Percentiles rank a stretch among this genome's conserved stretches.
Conservation (phyloP, 2,797 vertebrate species). For the Myripristis jacobus region DNA sequence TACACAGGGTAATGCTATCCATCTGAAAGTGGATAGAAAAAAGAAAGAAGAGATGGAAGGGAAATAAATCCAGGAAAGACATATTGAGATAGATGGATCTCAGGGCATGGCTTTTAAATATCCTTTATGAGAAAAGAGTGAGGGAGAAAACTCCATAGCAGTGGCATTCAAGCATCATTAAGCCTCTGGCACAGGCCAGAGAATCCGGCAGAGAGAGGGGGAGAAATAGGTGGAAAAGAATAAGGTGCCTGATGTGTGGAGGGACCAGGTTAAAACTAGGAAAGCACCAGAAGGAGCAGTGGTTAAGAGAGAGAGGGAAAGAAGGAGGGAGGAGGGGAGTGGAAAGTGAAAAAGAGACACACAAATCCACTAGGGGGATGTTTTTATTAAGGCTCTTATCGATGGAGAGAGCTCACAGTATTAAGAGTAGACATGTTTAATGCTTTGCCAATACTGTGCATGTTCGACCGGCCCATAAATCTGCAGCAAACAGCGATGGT, state of each 20-base stretch:
- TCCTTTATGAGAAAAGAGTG: constrained; percentile 79
- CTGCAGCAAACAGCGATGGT: constrained; percentile 74
- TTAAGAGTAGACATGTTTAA: constrained; percentile 88
- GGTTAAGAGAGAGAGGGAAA: constrained; percentile 54
- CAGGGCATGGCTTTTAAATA: constrained; percentile 82
- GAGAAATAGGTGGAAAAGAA: constrained; percentile 51
- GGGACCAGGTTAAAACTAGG: constrained; percentile 40
- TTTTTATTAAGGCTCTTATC: constrained; percentile 89
- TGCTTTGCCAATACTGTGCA: constrained; percentile 86
- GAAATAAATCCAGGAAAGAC: constrained; percentile 69
- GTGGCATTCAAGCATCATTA: constrained; percentile 88
- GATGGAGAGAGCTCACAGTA: constrained; percentile 83
- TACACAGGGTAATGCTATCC: constrained; percentile 50
- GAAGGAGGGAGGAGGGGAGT: constrained; percentile 44
- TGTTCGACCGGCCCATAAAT: constrained; percentile 83
- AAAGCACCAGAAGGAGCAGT: constrained; percentile 56
- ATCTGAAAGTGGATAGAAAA: constrained; percentile 43
- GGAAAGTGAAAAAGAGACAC: constrained; percentile 73
- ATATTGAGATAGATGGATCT: constrained; percentile 77
- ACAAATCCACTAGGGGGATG: constrained; percentile 82
- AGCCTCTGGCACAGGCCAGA: constrained; percentile 79
- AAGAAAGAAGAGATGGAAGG: constrained; percentile 50
- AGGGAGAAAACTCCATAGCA: constrained; percentile 77
- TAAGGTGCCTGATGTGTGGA: constrained; percentile 45
- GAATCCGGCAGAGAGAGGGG: constrained; percentile 58